Percentiles rank a stretch among this genome's conserved stretches.
phyloP scores from a whole-genome alignment of 2,888 invertebrate genomes.

The Nomada flava region DNA sequence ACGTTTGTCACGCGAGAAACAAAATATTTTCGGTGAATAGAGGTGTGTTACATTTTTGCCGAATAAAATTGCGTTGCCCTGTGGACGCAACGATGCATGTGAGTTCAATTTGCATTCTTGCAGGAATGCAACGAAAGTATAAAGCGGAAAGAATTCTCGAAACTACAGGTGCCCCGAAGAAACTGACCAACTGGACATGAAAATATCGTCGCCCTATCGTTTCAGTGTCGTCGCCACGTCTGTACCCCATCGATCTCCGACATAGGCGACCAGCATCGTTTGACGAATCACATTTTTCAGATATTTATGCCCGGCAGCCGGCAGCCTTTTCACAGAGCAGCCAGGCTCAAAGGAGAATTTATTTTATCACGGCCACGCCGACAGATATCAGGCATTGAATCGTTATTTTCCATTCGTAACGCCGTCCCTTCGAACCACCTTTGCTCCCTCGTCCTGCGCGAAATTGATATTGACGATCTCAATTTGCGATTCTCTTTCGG shows the following conservation, averaged over 20 bases:
- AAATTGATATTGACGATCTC: constrained; percentile 72
- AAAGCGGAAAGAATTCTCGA: background rate
- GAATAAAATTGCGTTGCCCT: too few relatives aligned
- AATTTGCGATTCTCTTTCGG: constrained; percentile 70
- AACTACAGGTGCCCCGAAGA: background rate
- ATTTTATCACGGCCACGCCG: constrained; percentile 67
- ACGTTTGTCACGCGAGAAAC: too few relatives aligned
- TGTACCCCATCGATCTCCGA: background rate
- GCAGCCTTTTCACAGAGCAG: constrained; percentile 52
- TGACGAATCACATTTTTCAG: constrained; percentile 61
- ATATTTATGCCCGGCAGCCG: constrained; percentile 53
- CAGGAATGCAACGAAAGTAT: background rate
- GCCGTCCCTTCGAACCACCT: constrained; percentile 63
- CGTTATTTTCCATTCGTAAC: constrained; percentile 68
- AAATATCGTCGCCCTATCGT: constrained; percentile 5
- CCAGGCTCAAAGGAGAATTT: constrained; percentile 58
- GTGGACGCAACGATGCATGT: too few relatives aligned
- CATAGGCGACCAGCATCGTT: constrained; percentile 29
- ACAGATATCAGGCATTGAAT: constrained; percentile 69
- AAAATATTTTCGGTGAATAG: too few relatives aligned
- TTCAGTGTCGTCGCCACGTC: background rate
- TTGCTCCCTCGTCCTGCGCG: constrained; percentile 55
- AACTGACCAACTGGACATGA: constrained; percentile 4
- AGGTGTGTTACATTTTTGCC: too few relatives aligned
- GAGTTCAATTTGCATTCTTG: too few relatives aligned